These are phyloP conservation scores for Calonectris borealis DNA, from an alignment of 2,113 vertebrate genomes.

Conservation along the genomic window DNA sequence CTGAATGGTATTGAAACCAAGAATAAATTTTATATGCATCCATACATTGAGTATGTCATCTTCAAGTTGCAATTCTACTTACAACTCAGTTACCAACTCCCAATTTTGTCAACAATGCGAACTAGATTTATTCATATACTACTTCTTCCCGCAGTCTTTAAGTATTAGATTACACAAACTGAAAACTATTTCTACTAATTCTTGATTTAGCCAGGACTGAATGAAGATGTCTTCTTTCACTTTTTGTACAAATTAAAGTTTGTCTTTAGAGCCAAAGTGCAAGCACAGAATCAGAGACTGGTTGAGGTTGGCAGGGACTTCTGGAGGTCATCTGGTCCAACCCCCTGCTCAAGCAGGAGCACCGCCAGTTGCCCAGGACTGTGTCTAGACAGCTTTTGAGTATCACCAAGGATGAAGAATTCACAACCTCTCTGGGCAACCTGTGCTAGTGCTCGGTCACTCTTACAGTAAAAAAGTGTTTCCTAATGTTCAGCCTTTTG, in stretches of 20 bases:
- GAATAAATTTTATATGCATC: not conserved
- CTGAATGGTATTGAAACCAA: not conserved
- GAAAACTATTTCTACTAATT: not conserved
- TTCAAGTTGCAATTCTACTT: not conserved
- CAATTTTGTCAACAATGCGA: not conserved
- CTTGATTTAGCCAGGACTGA: not conserved
- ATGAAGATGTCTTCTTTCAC: not conserved
- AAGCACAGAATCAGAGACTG: not conserved
- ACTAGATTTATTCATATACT: not conserved
- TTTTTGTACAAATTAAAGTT: not conserved
- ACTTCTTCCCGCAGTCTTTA: not conserved
- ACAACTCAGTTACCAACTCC: not conserved
- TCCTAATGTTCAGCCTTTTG: not conserved
- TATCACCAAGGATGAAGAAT: not conserved
- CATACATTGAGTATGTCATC: not conserved
- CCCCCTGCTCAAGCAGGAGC: not conserved
- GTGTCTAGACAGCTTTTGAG: not conserved
- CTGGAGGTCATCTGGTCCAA: not conserved
- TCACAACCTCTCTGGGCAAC: not conserved
- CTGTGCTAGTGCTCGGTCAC: not conserved
- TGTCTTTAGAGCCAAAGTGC: not conserved
- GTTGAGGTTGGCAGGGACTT: not conserved
- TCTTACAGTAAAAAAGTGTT: not conserved
- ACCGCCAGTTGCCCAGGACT: not conserved
- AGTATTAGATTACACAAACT: not conserved